phyloP scores from a whole-genome alignment of 2,888 invertebrate genomes.

The Mycalesis mineus region DNA sequence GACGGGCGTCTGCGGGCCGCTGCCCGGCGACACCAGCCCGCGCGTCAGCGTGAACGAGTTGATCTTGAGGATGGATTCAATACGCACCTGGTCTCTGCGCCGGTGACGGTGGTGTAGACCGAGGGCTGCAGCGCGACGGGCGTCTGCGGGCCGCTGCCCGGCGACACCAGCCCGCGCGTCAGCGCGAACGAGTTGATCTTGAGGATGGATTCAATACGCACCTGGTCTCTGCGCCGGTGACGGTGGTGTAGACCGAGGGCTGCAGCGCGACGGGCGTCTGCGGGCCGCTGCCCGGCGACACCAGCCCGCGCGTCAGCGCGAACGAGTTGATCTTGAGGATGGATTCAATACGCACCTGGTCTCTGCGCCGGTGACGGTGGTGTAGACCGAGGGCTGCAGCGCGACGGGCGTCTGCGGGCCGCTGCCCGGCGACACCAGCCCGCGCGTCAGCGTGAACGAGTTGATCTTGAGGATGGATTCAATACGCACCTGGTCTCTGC shows the following conservation, averaged over 20 bases:
- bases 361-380: no score
- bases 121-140: constrained; percentile 62
- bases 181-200: constrained; percentile 94
- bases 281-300: constrained; percentile 72
- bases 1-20: constrained; percentile 60
- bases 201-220: constrained; percentile 92
- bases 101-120: constrained; percentile 92
- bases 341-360: no score
- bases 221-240: constrained; percentile 92
- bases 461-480: no score
- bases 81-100: constrained; percentile 89
- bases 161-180: constrained; percentile 64
- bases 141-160: constrained; percentile 68
- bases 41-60: constrained; percentile 88
- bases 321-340: constrained; percentile 96
- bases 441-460: no score
- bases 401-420: no score
- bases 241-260: constrained; percentile 88
- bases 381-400: no score
- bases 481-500: no score
- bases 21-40: constrained; percentile 66
- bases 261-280: constrained; percentile 39
- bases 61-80: constrained; percentile 95
- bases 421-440: no score
- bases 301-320: constrained; percentile 78